Evolutionary conservation across 2,113 vertebrate genomes (phyloP), one percentile per base, ranked within the genome.

Genomic region (Trematomus loennbergii): DNA sequence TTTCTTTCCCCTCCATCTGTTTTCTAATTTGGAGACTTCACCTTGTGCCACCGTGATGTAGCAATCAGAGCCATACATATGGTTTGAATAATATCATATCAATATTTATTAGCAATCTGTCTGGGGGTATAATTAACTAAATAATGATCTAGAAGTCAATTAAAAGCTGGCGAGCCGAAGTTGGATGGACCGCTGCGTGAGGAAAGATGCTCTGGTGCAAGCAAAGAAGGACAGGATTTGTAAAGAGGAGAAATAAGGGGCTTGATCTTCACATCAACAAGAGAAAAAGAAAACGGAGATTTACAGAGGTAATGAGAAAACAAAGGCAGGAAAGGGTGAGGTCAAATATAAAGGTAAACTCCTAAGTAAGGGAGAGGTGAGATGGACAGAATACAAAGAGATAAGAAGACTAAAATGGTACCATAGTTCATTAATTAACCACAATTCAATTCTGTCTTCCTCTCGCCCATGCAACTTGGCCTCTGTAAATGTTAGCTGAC

Each of bases 91-190:
- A 90, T 91, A 40, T 84, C 81, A 88, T 90, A 93, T 91, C 78
- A 89, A 91, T 93, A 93, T 91, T 92, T 91, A 92, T 93, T 89
- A 91, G 76, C 72, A 85, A 75, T 87, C 88, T 89, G 90, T 90
- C 79, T 72, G 53, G 75, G 80, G 75, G 72, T 81, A 79, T 85
- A 92, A 91, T 92, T 92, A 91, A 80, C 87, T 84, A 93, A 92
- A 89, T 87, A 88, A 91, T 88, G 83, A 93, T 84, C 85, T 82
- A 87, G 63, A 82, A 86, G 73, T 91, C 87, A 90, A 81, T 85
- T 86, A 84, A 72, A 79, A 83, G 66, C 78, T 29, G 11, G 71
- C 58, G 6, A 86, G 72, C 72, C 69, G 57, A 13, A 53, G 59
- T 45, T 53, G 63, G 65, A 48, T 43, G 65, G 46, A 58, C 5